Evolutionary conservation across 2,797 vertebrate species (phyloP), one percentile per base, ranked within the genome.

Genomic region (Acestrorhynchus altus): DNA sequence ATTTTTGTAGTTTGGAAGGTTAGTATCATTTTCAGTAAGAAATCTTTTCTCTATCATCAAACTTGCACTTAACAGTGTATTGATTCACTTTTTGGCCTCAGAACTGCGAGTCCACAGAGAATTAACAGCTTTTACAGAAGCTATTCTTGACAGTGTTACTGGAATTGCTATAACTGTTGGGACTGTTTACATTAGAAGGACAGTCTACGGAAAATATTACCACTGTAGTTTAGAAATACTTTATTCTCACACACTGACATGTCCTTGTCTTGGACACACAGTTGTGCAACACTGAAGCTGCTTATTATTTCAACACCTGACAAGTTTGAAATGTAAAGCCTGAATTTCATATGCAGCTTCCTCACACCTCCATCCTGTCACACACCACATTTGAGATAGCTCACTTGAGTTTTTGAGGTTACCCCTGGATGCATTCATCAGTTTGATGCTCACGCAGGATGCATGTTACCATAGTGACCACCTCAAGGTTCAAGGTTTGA

Each of bases 401-500:
- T n/a, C 24, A 60, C 63, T 76, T 16, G 47, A 59, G 49, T 57
- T 80, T 69, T 40, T 61, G 35, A 57, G 60, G 22, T 51, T 61
- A 74, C 65, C 44, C 46, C 69, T 72, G 47, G 39, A 66, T 63
- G 61, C 40, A 63, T n/a, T 54, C 0, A 4, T 56, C 63, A 26
- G 49, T 77, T 61, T 81, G 79, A 79, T 76, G 72, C 59, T 76
- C 63, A 79, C 51, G 15, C 22, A 65, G 59, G 22, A 26, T 13
- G 39, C 39, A 46, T 64, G 49, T 73, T 80, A 72, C 59, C 51
- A 76, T 77, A 63, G 69, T 70, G 47, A 80, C 57, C 31, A 42
- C 47, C n/a, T n/a, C n/a, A n/a, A n/a, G n/a, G n/a, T n/a, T n/a
- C n/a, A n/a, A n/a, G n/a, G n/a, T n/a, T n/a, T n/a, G n/a, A n/a